phyloP scores from a whole-genome alignment of 2,113 vertebrate genomes.

The Psophia crepitans region DNA sequence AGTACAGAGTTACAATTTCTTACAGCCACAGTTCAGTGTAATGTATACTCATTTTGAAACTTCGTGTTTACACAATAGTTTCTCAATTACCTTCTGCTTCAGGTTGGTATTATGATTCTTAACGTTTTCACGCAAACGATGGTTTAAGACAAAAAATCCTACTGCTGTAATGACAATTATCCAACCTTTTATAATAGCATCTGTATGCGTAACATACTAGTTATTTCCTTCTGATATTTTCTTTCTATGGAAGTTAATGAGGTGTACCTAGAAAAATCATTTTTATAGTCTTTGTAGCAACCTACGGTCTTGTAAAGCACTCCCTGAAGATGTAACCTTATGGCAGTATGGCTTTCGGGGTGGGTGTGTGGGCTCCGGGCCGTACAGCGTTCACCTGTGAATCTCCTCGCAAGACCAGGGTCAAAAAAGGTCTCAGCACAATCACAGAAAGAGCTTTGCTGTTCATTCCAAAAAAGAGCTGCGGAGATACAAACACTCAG shows the following conservation, averaged over 20 bases:
- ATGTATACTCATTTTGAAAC: background rate
- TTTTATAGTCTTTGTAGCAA: background rate
- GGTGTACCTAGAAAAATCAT: background rate
- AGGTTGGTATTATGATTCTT: background rate
- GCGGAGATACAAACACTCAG: background rate
- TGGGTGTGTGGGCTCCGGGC: accelerated
- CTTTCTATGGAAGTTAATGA: background rate
- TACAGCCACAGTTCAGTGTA: background rate
- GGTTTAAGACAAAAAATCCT: background rate
- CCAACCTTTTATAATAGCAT: background rate
- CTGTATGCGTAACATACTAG: background rate
- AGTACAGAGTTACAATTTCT: background rate
- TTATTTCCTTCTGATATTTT: background rate
- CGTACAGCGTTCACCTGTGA: background rate
- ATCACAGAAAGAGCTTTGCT: background rate
- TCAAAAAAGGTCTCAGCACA: background rate
- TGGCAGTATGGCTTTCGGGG: background rate
- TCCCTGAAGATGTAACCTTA: background rate
- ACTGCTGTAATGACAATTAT: background rate
- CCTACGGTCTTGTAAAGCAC: background rate
- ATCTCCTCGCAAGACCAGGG: background rate
- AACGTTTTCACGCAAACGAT: background rate
- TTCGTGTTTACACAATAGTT: background rate
- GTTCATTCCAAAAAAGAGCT: background rate
- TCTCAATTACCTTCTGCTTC: background rate